Evolutionary conservation across 1,140 invertebrate genomes (phyloP), one percentile per base, ranked within the genome.

Genomic region (Drosophila kanapiae): DNA sequence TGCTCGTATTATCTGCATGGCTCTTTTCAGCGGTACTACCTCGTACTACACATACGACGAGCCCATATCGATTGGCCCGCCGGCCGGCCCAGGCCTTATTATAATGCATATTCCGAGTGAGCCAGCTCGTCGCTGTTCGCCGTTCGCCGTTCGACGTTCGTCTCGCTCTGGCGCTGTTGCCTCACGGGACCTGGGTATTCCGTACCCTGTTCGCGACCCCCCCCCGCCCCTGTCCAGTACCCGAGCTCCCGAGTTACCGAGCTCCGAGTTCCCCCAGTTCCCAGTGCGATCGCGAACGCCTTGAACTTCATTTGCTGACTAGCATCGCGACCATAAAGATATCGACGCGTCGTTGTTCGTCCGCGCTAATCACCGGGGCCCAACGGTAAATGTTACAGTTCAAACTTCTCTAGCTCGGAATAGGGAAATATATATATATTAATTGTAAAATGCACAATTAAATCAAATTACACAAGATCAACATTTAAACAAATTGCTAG

Each of bases 261-360:
- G 33, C 61, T 35, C 23, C 53, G 37, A 72, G 42, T 63, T 63
- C 64, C 62, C 33, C 72, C 49, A 75, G 60, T 45, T 64, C 72
- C 74, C 74, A 77, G 56, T 68, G 33, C 75, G 75, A 77, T 72
- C 70, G 76, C 49, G 75, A 65, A 58, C 56, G 85, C 85, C 85
- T 88, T 88, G 85, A 90, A 88, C 85, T 88, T 88, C 84, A 90
- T 90, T 88, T 81, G 81, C 69, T 82, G 78, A 71, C 74, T 68
- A 72, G 84, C 84, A 82, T 74, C 78, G 81, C 70, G 51, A 51
- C 67, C 78, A 91, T 88, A 90, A 85, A 91, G 74, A 90, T 85
- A 84, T 83, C 71, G 68, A 49, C 77, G 67, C 54, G 58, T 77
- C 43, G 57, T 47, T 37, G n/a, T 54, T 54, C 53, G 71, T 64